Base-by-base conservation (phyloP, 2,113 vertebrate species). In the Phyllostomus discolor region DNA sequence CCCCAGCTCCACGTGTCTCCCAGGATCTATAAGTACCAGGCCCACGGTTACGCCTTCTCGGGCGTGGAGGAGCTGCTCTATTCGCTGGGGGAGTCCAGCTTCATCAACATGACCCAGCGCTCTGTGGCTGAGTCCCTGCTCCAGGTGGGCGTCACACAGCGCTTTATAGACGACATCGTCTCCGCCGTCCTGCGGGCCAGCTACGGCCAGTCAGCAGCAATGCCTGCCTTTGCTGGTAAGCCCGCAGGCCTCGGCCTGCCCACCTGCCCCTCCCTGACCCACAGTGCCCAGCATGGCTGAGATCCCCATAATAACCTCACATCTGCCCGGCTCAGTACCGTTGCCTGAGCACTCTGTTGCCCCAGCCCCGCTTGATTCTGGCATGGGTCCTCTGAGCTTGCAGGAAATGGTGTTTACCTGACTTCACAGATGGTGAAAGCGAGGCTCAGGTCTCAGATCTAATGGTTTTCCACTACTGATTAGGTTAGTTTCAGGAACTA, bases 11-110 rank as follows among this genome's bases (percentile, higher is more conserved):
- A 0, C 24, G 0, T 94, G 69, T 95, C 52, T 67, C 91, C 35
- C 92, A 99, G 99, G 98, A 99, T 99, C 97, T 99, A 99, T 97
- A 99, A 99, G 98, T 99, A 99, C 98, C 99, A 99, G 98, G 99
- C 99, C 0, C 99, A 99, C 0, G 99, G 99, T 78, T 99, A 99
- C 0, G 99, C 99, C 64, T 99, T 99, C 98, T 99, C 99, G 69
- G 99, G 99, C 0, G 99, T 99, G 96, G 99, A 99, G 96, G 99
- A 99, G 95, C 98, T 99, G 91, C 98, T 99, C 91, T 98, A 98
- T 95, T 99, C 99, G 0, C 98, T 99, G 46, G 99, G 99, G 0
- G 99, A 99, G 5, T 98, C 99, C 0, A 98, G 99, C 95, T 99
- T 99, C 1, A 96, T 99, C 97, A 99, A 99, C 98, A 99, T 99